These are phyloP conservation scores for Micrastur ruficollis DNA, from an alignment of 2,797 vertebrate species.

Conservation along the genomic window DNA sequence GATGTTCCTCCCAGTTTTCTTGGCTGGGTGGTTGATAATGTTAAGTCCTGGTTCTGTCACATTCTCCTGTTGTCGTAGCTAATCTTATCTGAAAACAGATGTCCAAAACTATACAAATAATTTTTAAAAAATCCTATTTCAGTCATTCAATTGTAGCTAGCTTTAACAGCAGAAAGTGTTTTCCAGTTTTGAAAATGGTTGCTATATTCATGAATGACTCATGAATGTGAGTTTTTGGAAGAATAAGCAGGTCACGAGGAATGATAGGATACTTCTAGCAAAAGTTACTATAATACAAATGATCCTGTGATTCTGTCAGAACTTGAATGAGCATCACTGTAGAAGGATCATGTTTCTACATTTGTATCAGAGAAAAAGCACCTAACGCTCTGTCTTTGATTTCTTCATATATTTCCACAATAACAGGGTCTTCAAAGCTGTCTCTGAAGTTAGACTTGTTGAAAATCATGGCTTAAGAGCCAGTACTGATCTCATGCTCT, in stretches of 20 bases:
- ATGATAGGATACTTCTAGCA: neutral
- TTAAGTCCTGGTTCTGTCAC: neutral
- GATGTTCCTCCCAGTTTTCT: neutral
- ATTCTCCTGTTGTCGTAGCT: neutral
- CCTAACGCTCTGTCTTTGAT: neutral
- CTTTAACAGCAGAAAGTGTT: neutral
- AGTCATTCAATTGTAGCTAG: neutral
- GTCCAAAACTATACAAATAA: neutral
- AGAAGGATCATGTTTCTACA: neutral
- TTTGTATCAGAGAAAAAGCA: neutral
- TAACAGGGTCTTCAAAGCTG: neutral
- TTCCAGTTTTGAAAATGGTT: neutral
- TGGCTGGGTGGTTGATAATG: neutral
- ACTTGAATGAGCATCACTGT: neutral
- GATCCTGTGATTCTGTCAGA: neutral
- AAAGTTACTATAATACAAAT: neutral
- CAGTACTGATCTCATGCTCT: neutral
- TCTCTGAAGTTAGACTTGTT: neutral
- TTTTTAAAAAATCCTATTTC: neutral
- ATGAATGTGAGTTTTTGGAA: neutral
- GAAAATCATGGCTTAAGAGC: neutral
- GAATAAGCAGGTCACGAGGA: neutral
- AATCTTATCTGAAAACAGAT: neutral
- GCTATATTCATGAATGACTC: neutral
- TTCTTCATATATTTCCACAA: neutral